Evolutionary conservation across 2,113 vertebrate genomes (phyloP).

Genomic region (Pimephales promelas): DNA sequence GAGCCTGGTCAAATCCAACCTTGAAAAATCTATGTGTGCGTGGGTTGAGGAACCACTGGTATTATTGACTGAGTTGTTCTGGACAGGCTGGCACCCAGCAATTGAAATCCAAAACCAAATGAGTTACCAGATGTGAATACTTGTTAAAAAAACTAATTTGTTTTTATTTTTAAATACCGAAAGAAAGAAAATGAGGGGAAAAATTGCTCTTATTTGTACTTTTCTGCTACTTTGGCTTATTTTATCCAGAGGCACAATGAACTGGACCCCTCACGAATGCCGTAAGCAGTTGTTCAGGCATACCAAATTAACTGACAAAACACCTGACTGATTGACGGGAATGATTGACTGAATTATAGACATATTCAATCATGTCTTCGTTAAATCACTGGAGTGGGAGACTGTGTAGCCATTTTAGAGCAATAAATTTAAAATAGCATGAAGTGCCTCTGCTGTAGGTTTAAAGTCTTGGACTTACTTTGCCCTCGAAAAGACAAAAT

Average conservation of each 20-base stretch:
- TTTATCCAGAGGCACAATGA: constrained; percentile 9
- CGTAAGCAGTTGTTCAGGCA: constrained; percentile 1
- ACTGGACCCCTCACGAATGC: not conserved
- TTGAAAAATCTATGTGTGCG: no score
- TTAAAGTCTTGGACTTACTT: constrained; percentile 26
- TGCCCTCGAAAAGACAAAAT: constrained; percentile 7
- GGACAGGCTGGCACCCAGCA: no score
- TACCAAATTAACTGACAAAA: constrained; percentile 35
- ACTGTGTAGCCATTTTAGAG: constrained; percentile 5
- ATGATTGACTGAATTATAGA: constrained; percentile 37
- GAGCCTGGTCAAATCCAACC: no score
- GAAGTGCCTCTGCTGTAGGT: constrained; percentile 12
- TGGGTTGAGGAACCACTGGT: no score
- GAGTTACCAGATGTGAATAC: not conserved
- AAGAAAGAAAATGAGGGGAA: not conserved
- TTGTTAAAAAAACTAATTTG: not conserved
- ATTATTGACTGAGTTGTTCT: no score
- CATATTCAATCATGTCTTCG: constrained; percentile 25
- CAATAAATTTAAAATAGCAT: constrained; percentile 7
- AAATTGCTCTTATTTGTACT: not conserved
- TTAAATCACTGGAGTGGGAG: constrained; percentile 1
- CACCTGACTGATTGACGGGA: constrained; percentile 5
- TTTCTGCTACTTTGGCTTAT: constrained; percentile 17
- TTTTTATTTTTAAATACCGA: not conserved
- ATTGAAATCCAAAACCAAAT: no score